phyloP scores from a whole-genome alignment of 2,888 invertebrate genomes.

The Lasioglossum leucozonium region DNA sequence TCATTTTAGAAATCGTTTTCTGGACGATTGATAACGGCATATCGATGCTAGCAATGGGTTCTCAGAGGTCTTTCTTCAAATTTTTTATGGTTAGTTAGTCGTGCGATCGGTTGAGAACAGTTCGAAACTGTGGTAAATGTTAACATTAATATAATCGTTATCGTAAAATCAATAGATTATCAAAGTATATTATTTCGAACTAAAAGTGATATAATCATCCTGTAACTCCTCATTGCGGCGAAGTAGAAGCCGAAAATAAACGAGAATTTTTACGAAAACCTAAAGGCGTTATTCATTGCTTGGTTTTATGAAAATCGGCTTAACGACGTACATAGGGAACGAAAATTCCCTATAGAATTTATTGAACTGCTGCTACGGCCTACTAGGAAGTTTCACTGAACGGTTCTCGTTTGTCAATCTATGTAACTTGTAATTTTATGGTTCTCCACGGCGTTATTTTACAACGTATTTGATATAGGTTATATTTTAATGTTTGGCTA shows the following conservation, averaged over 20 bases:
- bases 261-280: slow-evolving; percentile 19
- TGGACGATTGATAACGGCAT: slow-evolving; percentile 5
- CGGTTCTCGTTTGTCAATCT: slow-evolving; percentile 21
- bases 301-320: not conserved
- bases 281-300: not conserved
- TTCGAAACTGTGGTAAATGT: slow-evolving; percentile 34
- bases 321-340: not conserved
- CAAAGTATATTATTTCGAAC: slow-evolving; percentile 31
- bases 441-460: not conserved
- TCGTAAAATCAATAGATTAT: slow-evolving; percentile 42
- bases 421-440: slow-evolving; percentile 12
- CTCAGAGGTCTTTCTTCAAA: slow-evolving; percentile 39
- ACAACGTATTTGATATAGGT: slow-evolving; percentile 29
- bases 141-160: slow-evolving; percentile 49
- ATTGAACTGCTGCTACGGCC: not conserved
- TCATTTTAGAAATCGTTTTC: slow-evolving; percentile 29
- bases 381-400: slow-evolving; percentile 30
- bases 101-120: slow-evolving; percentile 18
- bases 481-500: slow-evolving; percentile 32
- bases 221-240: slow-evolving; percentile 13
- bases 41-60: slow-evolving; percentile 20
- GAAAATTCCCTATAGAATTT: not conserved
- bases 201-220: slow-evolving; percentile 31
- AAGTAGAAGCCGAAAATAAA: slow-evolving; percentile 26
- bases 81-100: slow-evolving; percentile 49